Evolutionary conservation across 2,113 vertebrate species (phyloP).

Genomic region (Periophthalmodon schlosseri): DNA sequence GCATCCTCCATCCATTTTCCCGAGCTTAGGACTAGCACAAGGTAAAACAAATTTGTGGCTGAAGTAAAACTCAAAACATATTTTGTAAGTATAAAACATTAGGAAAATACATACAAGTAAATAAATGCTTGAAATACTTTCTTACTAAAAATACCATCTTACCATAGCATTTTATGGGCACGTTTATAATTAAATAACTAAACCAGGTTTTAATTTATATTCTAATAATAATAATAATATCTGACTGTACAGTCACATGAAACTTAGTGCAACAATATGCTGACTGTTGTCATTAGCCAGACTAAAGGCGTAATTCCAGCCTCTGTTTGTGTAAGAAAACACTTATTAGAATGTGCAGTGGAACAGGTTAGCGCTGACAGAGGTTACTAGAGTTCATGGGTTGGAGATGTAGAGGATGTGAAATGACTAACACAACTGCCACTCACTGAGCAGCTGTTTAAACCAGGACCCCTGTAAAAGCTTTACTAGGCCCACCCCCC

Average conservation of each 20-base stretch:
- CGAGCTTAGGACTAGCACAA: not conserved
- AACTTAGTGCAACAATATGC: not conserved
- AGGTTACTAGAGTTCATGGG: constrained; percentile 30
- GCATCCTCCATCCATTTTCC: not conserved
- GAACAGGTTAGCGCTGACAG: constrained; percentile 8
- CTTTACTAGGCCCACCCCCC: no score
- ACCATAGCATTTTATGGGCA: not conserved
- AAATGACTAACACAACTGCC: constrained; percentile 11
- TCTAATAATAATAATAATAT: not conserved
- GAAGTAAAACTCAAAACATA: not conserved
- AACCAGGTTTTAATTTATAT: not conserved
- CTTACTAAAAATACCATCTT: no score
- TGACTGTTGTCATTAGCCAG: not conserved
- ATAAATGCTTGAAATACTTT: not conserved
- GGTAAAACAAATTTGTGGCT: not conserved
- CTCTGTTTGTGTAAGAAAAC: not conserved
- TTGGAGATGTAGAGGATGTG: constrained; percentile 2
- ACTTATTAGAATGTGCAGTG: not conserved
- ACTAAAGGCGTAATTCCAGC: not conserved
- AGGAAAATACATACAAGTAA: not conserved
- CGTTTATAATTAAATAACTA: not conserved
- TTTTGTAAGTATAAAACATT: not conserved
- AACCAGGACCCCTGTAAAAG: not conserved
- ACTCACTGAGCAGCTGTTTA: not conserved
- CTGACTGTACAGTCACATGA: not conserved